Evolutionary conservation across 2,113 vertebrate genomes (phyloP).

Genomic region (Cnemophilus loriae): DNA sequence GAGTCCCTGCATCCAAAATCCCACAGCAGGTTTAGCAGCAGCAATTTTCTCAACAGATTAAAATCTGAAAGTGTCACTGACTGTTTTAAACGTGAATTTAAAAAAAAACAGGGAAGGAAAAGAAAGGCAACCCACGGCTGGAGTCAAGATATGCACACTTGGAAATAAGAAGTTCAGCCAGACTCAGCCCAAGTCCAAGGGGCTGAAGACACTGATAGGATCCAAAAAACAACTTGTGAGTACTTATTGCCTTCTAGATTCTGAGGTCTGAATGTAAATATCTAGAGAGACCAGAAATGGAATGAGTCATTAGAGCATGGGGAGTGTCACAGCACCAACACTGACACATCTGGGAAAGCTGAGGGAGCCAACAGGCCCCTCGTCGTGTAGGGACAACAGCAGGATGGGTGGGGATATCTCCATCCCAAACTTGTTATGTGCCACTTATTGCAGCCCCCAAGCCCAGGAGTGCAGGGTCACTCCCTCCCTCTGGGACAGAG

Average conservation of each 20-base stretch:
- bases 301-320: neutral
- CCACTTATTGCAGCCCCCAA: neutral
- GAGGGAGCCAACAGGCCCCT: neutral
- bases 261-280: neutral
- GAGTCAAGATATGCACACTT: neutral
- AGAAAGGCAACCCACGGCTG: neutral
- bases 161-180: neutral
- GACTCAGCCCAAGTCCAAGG: neutral
- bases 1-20: neutral
- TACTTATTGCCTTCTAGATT: neutral
- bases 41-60: neutral
- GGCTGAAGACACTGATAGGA: neutral
- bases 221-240: neutral
- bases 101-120: neutral
- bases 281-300: neutral
- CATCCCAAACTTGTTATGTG: rapidly evolving
- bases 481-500: neutral
- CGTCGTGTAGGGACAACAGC: rapidly evolving
- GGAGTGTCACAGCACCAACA: neutral
- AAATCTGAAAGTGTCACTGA: neutral
- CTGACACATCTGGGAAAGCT: neutral
- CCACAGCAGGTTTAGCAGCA: neutral
- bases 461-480: neutral
- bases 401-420: neutral
- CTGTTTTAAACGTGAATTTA: neutral